Percentiles rank a stretch among this genome's conserved stretches.
Evolutionary conservation across 2,888 invertebrate species (phyloP).

Genomic region (Dorcus parallelipipedus): DNA sequence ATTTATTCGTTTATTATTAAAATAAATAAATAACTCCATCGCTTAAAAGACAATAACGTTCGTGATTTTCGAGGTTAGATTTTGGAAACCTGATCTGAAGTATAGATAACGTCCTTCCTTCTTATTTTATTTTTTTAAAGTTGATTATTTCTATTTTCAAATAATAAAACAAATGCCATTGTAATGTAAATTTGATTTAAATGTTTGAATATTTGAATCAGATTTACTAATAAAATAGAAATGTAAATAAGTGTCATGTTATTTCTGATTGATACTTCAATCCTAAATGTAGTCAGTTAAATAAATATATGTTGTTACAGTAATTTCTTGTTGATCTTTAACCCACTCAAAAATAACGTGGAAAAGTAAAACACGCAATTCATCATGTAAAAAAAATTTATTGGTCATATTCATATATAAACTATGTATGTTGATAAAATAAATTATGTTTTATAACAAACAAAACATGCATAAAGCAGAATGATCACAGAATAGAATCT

Average conservation of each 20-base stretch:
- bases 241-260: constrained; percentile 7
- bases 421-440: too few relatives aligned
- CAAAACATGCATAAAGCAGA: too few relatives aligned
- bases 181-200: too few relatives aligned
- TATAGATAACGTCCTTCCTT: neutral
- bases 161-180: too few relatives aligned
- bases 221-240: neutral
- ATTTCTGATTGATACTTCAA: constrained; percentile 9
- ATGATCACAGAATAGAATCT: too few relatives aligned
- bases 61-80: constrained; percentile 7
- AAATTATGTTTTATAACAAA: too few relatives aligned
- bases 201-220: too few relatives aligned
- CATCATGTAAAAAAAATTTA: too few relatives aligned
- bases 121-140: too few relatives aligned
- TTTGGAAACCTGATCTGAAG: constrained; percentile 14
- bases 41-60: constrained; percentile 14
- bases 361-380: neutral
- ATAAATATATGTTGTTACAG: constrained; percentile 24
- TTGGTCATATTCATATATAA: too few relatives aligned
- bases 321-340: constrained; percentile 3
- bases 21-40: neutral
- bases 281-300: constrained; percentile 17
- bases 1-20: neutral
- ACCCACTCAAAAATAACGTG: neutral
- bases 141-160: too few relatives aligned